Conservation (phyloP, 2,113 vertebrate genomes). For the Smithornis capensis region DNA sequence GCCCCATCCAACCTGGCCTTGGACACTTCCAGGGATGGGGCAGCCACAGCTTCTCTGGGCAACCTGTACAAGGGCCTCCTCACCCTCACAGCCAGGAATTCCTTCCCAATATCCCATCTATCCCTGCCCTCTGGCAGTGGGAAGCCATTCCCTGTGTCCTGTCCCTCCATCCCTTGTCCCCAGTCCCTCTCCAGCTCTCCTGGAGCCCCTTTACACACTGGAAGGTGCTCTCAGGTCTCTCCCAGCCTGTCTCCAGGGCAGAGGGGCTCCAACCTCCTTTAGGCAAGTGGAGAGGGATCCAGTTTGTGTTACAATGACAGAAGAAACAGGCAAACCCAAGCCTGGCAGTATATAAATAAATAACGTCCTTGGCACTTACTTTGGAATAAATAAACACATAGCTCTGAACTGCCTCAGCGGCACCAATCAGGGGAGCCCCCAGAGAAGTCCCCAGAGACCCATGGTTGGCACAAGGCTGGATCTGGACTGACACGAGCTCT, state of each 20-base stretch:
- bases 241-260: background rate
- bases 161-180: background rate
- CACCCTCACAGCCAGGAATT: rapidly evolving
- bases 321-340: background rate
- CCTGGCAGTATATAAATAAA: background rate
- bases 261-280: background rate
- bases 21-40: background rate
- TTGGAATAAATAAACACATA: background rate
- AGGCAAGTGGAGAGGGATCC: background rate
- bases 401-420: background rate
- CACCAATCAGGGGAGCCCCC: rapidly evolving
- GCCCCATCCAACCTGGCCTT: background rate
- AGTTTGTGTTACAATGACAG: background rate
- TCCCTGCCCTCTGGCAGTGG: background rate
- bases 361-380: background rate
- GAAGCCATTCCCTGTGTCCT: background rate
- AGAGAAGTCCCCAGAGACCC: background rate
- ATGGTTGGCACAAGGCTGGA: rapidly evolving
- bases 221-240: background rate
- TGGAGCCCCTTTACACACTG: background rate
- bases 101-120: background rate
- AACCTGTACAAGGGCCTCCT: background rate
- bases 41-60: background rate
- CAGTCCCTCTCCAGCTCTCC: background rate
- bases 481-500: background rate